Conservation (phyloP, 2,888 invertebrate species). For the Perdita meconis region DNA sequence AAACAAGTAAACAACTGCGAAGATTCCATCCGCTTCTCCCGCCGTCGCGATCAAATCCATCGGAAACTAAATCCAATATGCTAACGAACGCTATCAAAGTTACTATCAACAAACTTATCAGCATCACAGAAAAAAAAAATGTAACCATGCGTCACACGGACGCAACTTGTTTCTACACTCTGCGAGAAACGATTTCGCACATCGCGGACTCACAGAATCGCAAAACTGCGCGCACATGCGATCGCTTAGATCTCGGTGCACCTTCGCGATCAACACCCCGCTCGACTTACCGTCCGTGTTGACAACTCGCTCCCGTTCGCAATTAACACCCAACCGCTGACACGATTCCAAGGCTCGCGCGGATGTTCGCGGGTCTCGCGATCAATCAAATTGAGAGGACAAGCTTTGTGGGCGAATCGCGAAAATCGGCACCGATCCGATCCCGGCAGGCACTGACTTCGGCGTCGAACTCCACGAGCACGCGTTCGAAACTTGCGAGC, state of each 20-base stretch:
- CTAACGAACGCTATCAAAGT: background rate
- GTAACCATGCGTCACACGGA: no score
- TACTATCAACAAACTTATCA: background rate
- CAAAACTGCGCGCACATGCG: background rate
- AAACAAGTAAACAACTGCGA: background rate
- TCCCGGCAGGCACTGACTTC: background rate
- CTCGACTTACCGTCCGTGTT: constrained; percentile 6
- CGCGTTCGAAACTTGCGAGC: constrained; percentile 57
- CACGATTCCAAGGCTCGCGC: background rate
- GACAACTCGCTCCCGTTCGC: background rate
- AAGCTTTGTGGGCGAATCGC: background rate
- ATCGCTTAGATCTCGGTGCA: background rate
- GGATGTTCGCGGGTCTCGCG: background rate
- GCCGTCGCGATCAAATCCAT: no score
- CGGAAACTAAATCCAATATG: no score
- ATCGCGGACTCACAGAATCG: background rate
- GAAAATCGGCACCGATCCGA: background rate
- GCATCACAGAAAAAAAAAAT: no score
- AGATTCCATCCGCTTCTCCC: background rate
- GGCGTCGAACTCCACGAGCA: background rate
- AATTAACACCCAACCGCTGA: background rate
- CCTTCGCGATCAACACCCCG: background rate
- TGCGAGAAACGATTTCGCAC: background rate
- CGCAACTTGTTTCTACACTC: background rate
- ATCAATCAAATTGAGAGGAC: background rate